Evolutionary conservation across 2,797 vertebrate genomes (phyloP).

Genomic region (Merluccius polli): DNA sequence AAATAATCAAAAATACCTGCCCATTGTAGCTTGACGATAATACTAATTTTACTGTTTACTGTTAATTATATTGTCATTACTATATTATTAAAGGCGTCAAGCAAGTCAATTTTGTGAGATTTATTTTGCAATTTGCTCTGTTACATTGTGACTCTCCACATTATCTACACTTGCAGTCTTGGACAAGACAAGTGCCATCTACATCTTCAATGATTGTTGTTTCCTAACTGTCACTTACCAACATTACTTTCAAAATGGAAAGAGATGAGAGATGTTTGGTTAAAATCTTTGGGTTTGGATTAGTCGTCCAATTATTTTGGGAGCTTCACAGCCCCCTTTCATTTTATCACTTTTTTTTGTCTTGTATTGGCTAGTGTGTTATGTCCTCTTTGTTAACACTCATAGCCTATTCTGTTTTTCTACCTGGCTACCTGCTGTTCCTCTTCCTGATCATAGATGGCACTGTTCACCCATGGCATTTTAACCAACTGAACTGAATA

Average conservation of each 20-base stretch:
- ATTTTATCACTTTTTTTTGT: not conserved
- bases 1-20: not conserved
- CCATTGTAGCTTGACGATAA: not conserved
- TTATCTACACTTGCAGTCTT: no score
- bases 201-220: not conserved
- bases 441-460: slow-evolving; percentile 41
- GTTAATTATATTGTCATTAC: not conserved
- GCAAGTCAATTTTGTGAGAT: not conserved
- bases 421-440: slow-evolving; percentile 26
- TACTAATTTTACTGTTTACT: not conserved
- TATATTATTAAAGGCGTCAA: not conserved
- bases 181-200: no score
- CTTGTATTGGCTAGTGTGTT: not conserved
- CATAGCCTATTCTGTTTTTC: slow-evolving; percentile 9
- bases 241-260: not conserved
- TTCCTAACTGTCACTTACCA: not conserved
- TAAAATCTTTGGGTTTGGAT: not conserved
- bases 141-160: no score
- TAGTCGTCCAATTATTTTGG: not conserved
- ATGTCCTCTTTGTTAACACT: slow-evolving; percentile 34
- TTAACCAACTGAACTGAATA: slow-evolving; percentile 6
- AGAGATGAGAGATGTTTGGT: not conserved
- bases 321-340: not conserved
- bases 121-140: not conserved
- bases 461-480: slow-evolving; percentile 51